Evolutionary conservation across 2,113 vertebrate genomes (phyloP).

Genomic region (Plestiodon gilberti): DNA sequence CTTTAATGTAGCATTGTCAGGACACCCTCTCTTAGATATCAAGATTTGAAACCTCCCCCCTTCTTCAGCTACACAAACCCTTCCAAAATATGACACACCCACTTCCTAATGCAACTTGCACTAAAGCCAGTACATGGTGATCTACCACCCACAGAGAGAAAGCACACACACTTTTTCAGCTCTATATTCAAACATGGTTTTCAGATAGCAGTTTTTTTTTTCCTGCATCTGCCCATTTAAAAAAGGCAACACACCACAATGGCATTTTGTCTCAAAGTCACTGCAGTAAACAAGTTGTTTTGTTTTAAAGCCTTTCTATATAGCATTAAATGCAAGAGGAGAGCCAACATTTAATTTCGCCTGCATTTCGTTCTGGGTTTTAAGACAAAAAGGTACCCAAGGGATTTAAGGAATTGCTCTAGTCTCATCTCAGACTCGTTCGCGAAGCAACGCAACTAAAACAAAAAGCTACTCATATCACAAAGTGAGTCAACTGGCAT

Average conservation of each 20-base stretch:
- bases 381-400: background rate
- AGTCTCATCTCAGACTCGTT: background rate
- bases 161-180: background rate
- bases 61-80: background rate
- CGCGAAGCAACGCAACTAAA: background rate
- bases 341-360: background rate
- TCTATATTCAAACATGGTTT: background rate
- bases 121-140: background rate
- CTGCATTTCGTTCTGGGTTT: background rate
- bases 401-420: conserved; percentile 30
- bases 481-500: background rate
- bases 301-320: background rate
- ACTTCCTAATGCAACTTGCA: background rate
- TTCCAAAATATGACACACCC: background rate
- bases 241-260: background rate
- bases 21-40: background rate
- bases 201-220: background rate
- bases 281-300: background rate
- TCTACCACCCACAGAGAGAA: background rate
- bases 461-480: background rate
- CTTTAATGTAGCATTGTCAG: background rate
- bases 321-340: background rate
- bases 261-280: background rate
- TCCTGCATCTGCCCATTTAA: background rate
- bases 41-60: background rate